phyloP scores from a whole-genome alignment of 2,888 invertebrate genomes.

The Temnothorax rugatulus region DNA sequence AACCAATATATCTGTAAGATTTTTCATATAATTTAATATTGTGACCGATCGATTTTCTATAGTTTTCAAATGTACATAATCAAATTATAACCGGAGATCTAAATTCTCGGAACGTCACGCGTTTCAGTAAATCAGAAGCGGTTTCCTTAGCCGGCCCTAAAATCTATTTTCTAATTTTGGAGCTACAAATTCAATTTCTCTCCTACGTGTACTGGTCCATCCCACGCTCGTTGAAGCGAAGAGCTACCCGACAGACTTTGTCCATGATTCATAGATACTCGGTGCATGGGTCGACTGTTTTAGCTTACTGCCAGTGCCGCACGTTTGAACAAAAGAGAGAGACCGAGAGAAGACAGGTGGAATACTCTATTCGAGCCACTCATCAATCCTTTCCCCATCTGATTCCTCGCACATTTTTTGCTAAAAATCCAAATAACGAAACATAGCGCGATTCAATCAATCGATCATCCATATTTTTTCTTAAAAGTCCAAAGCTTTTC shows the following conservation, averaged over 20 bases:
- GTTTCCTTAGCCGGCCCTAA: not conserved
- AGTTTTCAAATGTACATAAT: not conserved
- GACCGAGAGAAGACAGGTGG: not conserved
- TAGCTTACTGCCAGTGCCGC: conserved; percentile 61
- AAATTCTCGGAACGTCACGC: not conserved
- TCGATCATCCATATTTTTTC: not conserved
- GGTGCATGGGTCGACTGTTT: conserved; percentile 55
- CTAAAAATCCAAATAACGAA: conserved; percentile 34
- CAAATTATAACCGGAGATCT: conserved; percentile 7
- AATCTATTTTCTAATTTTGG: conserved; percentile 41
- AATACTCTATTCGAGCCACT: conserved; percentile 33
- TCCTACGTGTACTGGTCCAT: conserved; percentile 17
- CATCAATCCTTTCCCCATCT: conserved; percentile 37
- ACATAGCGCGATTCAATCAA: conserved; percentile 6
- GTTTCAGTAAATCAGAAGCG: not conserved
- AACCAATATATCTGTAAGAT: not conserved
- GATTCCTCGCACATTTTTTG: conserved; percentile 19
- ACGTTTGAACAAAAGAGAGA: conserved; percentile 26
- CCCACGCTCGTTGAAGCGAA: conserved; percentile 24
- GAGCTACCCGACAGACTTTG: conserved; percentile 41
- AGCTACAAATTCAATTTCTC: conserved; percentile 50
- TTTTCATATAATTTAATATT: not conserved
- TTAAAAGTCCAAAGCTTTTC: not conserved
- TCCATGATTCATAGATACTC: conserved; percentile 53
- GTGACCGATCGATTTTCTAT: not conserved